Percentiles rank a stretch among this genome's conserved stretches.
Evolutionary conservation across 2,888 invertebrate species (phyloP).

Genomic region (Epistrophella euchroma): DNA sequence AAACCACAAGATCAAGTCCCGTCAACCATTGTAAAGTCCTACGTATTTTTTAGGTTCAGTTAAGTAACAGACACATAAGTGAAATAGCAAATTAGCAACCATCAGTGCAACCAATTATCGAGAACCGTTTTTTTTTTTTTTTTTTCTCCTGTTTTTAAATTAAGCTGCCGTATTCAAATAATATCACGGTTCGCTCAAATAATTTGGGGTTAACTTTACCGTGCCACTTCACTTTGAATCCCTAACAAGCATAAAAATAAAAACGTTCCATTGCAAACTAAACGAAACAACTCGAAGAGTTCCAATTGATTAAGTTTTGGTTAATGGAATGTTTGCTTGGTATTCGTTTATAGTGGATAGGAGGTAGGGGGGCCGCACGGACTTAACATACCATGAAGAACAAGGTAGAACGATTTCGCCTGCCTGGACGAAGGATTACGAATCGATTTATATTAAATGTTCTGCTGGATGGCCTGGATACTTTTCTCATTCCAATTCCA

Average conservation of each 20-base stretch:
- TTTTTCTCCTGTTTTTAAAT: neutral
- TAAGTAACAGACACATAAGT: neutral
- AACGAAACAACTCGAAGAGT: constrained; percentile 76
- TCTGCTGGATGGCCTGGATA: constrained; percentile 46
- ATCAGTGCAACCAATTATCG: neutral
- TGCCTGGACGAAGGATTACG: constrained; percentile 54
- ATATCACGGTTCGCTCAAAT: constrained; percentile 1
- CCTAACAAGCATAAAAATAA: constrained; percentile 43
- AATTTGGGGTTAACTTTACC: neutral
- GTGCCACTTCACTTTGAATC: constrained; percentile 15
- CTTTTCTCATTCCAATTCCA: constrained; percentile 32
- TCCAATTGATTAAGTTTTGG: constrained; percentile 82
- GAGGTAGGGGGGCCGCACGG: neutral
- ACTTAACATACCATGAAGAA: constrained; percentile 32
- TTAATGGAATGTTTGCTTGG: constrained; percentile 81
- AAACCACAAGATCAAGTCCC: too few species aligned
- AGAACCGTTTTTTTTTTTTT: neutral
- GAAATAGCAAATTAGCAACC: neutral
- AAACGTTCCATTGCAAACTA: constrained; percentile 50
- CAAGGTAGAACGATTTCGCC: neutral
- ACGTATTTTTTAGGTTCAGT: too few species aligned
- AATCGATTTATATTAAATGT: constrained; percentile 70
- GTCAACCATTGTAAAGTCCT: too few species aligned
- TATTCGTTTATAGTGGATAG: constrained; percentile 33
- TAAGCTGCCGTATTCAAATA: constrained; percentile 19